These are phyloP conservation scores for Arenicola marina DNA, from an alignment of 2,888 invertebrate species.

Conservation along the genomic window DNA sequence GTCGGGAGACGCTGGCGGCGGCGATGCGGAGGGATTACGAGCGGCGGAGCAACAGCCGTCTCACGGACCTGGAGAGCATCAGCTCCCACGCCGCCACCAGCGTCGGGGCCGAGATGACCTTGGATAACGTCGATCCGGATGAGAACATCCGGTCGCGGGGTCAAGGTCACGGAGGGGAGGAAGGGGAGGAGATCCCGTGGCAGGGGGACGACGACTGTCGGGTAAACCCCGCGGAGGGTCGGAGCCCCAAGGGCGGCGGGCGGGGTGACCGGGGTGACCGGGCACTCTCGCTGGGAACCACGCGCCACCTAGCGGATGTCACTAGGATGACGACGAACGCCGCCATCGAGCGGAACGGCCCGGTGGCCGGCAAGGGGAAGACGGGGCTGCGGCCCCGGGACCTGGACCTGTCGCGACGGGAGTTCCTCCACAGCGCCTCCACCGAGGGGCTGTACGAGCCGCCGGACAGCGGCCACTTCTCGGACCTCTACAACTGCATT, in stretches of 20 bases:
- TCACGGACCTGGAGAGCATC: slow-evolving; percentile 4
- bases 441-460: background rate
- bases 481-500: slow-evolving; percentile 16
- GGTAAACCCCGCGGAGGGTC: no score
- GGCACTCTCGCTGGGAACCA: background rate
- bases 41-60: background rate
- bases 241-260: background rate
- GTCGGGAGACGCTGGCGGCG: no score
- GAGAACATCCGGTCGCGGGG: background rate
- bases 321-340: no score
- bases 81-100: slow-evolving; percentile 2
- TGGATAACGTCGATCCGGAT: background rate
- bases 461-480: slow-evolving; percentile 19
- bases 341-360: background rate
- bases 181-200: no score
- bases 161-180: no score
- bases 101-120: background rate
- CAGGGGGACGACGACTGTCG: no score
- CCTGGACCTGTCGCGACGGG: background rate
- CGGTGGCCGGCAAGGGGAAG: background rate
- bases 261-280: background rate
- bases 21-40: background rate
- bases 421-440: background rate
- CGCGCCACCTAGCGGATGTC: slow-evolving; percentile 2
- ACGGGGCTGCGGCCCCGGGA: background rate